Evolutionary conservation across 2,113 vertebrate species (phyloP).

Genomic region (Hemiprocne comata): DNA sequence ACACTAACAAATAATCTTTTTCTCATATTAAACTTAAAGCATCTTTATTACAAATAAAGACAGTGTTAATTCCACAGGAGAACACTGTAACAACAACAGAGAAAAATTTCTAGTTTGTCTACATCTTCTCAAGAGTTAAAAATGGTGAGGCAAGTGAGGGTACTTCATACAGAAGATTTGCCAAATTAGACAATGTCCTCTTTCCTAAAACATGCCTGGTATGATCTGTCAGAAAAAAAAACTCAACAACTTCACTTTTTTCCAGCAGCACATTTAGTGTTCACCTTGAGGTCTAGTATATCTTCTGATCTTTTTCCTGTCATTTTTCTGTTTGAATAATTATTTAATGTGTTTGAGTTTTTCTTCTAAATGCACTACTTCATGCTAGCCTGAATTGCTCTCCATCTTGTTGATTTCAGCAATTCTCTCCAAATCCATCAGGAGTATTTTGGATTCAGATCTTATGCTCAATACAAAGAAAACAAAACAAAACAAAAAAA

Average conservation of each 20-base stretch:
- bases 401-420: not conserved
- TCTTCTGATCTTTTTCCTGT: not conserved
- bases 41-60: not conserved
- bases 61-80: not conserved
- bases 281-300: not conserved
- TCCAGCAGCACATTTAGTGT: not conserved
- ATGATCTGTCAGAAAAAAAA: not conserved
- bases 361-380: not conserved
- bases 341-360: not conserved
- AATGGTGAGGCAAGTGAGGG: not conserved
- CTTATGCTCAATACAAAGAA: not conserved
- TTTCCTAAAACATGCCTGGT: not conserved
- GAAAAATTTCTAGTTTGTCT: not conserved
- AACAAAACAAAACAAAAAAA: not conserved
- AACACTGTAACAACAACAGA: not conserved
- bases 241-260: not conserved
- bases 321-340: not conserved
- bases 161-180: not conserved
- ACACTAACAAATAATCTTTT: not conserved
- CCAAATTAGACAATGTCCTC: not conserved
- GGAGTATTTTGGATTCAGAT: not conserved
- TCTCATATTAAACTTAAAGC: not conserved
- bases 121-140: not conserved
- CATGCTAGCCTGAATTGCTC: not conserved
- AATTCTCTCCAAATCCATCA: not conserved